phyloP scores from a whole-genome alignment of 2,113 vertebrate species.

The Ginglymostoma cirratum region DNA sequence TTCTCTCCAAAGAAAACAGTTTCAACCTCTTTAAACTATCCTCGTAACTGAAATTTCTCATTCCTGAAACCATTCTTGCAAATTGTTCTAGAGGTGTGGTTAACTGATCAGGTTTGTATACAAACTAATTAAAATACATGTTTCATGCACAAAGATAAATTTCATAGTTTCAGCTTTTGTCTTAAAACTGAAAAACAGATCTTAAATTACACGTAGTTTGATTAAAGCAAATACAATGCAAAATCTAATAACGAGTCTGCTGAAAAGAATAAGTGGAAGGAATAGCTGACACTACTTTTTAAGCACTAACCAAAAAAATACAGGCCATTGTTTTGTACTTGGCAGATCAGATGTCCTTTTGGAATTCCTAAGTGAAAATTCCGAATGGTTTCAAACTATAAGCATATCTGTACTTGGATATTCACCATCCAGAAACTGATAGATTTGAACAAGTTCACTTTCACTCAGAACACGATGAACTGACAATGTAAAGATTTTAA shows the following conservation, averaged over 20 bases:
- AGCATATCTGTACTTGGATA: neutral
- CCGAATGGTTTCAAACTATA: neutral
- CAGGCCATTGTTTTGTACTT: neutral
- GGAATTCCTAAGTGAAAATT: neutral
- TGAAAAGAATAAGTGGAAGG: neutral
- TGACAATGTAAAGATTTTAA: neutral
- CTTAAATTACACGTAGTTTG: neutral
- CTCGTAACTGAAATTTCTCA: too few species aligned
- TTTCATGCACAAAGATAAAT: too few species aligned
- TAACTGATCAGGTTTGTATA: too few species aligned
- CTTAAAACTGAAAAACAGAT: neutral
- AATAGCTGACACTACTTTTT: neutral
- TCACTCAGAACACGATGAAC: neutral
- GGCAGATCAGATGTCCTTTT: neutral
- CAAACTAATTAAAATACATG: too few species aligned
- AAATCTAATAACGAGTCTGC: neutral
- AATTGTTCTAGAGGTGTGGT: too few species aligned
- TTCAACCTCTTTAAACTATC: too few species aligned
- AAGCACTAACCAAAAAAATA: neutral
- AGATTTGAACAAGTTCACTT: neutral
- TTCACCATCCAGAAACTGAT: neutral
- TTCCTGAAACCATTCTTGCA: too few species aligned
- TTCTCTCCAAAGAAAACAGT: too few species aligned
- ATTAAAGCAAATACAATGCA: neutral
- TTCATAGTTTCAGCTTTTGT: too few species aligned